These are phyloP conservation scores for Copsychus sechellarum DNA, from an alignment of 2,113 vertebrate genomes.

Conservation along the genomic window DNA sequence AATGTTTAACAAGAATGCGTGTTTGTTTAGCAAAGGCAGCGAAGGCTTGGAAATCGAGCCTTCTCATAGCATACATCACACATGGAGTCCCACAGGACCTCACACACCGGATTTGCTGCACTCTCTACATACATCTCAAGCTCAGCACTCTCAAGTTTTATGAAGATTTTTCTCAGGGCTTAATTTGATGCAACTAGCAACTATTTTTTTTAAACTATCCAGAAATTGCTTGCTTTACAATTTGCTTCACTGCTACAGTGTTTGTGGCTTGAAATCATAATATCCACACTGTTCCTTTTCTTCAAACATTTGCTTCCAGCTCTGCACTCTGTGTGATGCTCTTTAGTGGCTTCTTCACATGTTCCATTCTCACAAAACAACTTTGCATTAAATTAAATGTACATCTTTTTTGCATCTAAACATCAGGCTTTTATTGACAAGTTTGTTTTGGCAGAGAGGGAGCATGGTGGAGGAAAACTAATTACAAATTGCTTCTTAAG, in stretches of 20 bases:
- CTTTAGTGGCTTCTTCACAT: constrained; percentile 46
- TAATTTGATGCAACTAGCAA: not conserved
- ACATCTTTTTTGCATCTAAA: constrained; percentile 48
- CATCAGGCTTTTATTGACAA: constrained; percentile 42
- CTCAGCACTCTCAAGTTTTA: not conserved
- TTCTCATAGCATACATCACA: not conserved
- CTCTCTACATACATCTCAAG: fast-evolving
- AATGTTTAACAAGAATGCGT: not conserved
- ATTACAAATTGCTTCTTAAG: constrained; percentile 19
- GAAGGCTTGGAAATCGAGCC: not conserved
- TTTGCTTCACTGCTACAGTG: not conserved
- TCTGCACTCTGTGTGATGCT: constrained; percentile 24
- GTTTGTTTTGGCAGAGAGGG: constrained; percentile 49
- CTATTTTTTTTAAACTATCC: not conserved
- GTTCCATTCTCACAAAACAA: constrained; percentile 35
- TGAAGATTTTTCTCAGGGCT: constrained; percentile 23
- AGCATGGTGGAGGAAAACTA: not conserved
- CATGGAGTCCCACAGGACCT: not conserved
- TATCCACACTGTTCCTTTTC: not conserved
- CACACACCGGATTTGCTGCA: not conserved
- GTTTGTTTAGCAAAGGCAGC: not conserved
- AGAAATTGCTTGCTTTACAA: not conserved
- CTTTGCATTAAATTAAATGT: constrained; percentile 46
- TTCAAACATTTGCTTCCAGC: constrained; percentile 41
- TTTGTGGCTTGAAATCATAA: constrained; percentile 17